A percentile compares a stretch with the other conserved stretches of the same genome.
Evolutionary conservation across 2,888 invertebrate species (phyloP).

Genomic region (Lasioglossum villosulum): DNA sequence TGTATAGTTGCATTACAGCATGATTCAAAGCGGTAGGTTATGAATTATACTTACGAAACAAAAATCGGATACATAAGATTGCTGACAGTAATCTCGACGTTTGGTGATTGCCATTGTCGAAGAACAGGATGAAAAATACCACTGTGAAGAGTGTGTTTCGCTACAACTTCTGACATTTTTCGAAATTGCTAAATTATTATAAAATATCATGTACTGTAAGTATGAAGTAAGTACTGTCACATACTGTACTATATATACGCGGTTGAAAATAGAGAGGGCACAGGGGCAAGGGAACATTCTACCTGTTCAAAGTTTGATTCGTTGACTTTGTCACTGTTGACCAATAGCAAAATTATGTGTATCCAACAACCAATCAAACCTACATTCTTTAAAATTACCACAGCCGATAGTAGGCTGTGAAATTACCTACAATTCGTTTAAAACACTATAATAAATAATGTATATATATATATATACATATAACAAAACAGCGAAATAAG

Average conservation of each 20-base stretch:
- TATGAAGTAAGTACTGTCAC: no score
- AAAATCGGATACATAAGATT: conserved; percentile 96
- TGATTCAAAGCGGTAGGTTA: conserved; percentile 59
- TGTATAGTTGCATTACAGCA: conserved; percentile 11
- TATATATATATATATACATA: no score
- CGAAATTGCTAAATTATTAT: conserved; percentile 8
- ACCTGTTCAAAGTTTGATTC: neutral
- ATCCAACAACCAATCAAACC: neutral
- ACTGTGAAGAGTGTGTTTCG: conserved; percentile 91
- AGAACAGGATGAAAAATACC: conserved; percentile 94
- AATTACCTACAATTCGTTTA: no score
- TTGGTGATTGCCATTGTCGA: conserved; percentile 92
- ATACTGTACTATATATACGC: no score
- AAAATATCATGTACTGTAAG: neutral
- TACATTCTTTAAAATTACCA: neutral
- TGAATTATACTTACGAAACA: conserved; percentile 88
- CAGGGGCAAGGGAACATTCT: neutral
- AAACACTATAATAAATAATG: no score
- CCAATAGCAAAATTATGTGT: neutral
- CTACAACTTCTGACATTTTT: conserved; percentile 76
- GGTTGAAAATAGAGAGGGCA: no score
- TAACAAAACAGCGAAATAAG: no score
- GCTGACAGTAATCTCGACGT: conserved; percentile 89
- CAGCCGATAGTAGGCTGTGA: no score
- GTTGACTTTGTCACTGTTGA: neutral